Percentiles rank a stretch among this genome's conserved stretches.
Conservation (phyloP, 2,797 vertebrate genomes). For the Toxotes lorentzi region DNA sequence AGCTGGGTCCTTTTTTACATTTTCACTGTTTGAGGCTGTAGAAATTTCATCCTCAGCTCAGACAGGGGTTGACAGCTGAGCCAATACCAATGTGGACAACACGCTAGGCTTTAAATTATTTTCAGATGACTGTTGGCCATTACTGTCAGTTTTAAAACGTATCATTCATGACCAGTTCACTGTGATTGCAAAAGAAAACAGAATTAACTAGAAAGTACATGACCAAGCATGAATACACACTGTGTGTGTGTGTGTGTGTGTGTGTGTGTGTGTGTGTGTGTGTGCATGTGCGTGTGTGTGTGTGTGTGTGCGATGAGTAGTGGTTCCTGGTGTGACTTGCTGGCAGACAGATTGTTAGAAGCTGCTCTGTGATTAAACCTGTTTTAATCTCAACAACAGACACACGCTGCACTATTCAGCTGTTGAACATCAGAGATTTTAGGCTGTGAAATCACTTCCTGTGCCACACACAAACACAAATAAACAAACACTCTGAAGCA, state of each 20-base stretch:
- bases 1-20: background rate
- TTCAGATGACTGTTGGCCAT: conserved; percentile 56
- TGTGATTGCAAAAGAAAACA: conserved; percentile 50
- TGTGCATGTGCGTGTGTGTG: conserved; percentile 21
- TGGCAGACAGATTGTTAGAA: conserved; percentile 79
- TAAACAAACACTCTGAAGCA: background rate
- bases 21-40: background rate
- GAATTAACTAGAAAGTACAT: conserved; percentile 28
- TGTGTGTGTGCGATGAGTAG: conserved; percentile 7
- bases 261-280: conserved; percentile 23
- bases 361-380: conserved; percentile 82
- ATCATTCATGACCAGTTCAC: conserved; percentile 28
- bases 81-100: conserved; percentile 33
- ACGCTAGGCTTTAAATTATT: conserved; percentile 47
- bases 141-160: conserved; percentile 46
- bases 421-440: conserved; percentile 22
- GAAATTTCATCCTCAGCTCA: conserved; percentile 29
- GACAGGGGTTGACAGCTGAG: conserved; percentile 45
- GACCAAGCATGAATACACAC: conserved; percentile 20
- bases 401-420: conserved; percentile 23
- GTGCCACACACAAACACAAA: conserved; percentile 1
- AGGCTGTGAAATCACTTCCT: conserved; percentile 31
- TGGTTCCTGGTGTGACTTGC: conserved; percentile 58
- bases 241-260: conserved; percentile 13
- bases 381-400: conserved; percentile 79